These are phyloP conservation scores for Numenius arquata DNA, from an alignment of 2,113 vertebrate genomes.

Conservation along the genomic window DNA sequence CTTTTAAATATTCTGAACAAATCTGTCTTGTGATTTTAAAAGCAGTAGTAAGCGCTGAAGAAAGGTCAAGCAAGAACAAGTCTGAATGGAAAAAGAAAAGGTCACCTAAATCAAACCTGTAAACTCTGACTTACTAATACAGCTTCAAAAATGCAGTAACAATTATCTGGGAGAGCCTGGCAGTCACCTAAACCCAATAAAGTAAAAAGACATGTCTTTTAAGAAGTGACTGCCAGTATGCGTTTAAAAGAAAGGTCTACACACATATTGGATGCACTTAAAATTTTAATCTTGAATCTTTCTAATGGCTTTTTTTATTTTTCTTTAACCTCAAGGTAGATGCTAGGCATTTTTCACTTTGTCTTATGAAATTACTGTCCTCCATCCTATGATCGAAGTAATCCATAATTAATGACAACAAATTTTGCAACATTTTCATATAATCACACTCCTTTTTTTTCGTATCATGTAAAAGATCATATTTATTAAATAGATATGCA, in stretches of 20 bases:
- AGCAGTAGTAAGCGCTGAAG: neutral
- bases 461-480: neutral
- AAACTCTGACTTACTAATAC: conserved; percentile 22
- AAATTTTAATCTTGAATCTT: neutral
- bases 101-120: conserved; percentile 8
- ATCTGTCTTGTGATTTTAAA: neutral
- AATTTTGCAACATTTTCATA: neutral
- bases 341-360: neutral
- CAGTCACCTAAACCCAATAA: neutral
- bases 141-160: neutral
- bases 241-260: neutral
- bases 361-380: neutral
- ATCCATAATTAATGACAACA: neutral
- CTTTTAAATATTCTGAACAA: neutral
- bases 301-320: neutral
- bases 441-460: neutral
- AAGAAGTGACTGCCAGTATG: neutral
- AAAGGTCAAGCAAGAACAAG: conserved; percentile 6
- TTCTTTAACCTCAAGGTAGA: neutral
- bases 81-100: neutral
- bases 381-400: neutral
- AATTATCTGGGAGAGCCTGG: neutral
- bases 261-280: neutral
- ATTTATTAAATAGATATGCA: neutral
- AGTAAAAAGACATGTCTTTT: neutral